Conservation (phyloP, 2,797 vertebrate genomes). For the Chelidonichthys spinosus region DNA sequence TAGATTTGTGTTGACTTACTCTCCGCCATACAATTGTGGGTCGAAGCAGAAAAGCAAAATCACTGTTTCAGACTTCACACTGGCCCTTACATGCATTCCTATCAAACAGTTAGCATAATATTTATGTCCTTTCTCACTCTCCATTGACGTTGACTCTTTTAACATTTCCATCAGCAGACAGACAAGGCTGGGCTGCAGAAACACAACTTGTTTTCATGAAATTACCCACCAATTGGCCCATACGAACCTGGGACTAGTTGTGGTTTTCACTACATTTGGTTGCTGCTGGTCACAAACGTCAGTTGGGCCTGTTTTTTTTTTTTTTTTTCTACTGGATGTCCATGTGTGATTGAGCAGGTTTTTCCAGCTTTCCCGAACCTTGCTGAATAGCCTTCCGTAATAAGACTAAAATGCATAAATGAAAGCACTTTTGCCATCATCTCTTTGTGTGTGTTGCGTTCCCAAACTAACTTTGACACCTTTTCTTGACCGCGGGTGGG, state of each 20-base stretch:
- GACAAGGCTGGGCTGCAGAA: slow-evolving; percentile 49
- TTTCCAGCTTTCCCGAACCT: slow-evolving; percentile 78
- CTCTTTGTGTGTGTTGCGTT: slow-evolving; percentile 56
- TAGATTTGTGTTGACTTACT: slow-evolving; percentile 28
- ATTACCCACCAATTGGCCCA: slow-evolving; percentile 56
- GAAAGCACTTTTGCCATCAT: slow-evolving; percentile 79
- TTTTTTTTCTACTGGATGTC: slow-evolving; percentile 65
- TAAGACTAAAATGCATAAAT: slow-evolving; percentile 77
- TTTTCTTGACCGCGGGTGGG: slow-evolving; percentile 62
- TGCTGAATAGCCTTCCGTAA: slow-evolving; percentile 66
- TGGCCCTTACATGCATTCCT: slow-evolving; percentile 39
- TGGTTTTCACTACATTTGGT: slow-evolving; percentile 76
- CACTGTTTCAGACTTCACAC: slow-evolving; percentile 34
- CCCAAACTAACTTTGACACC: slow-evolving; percentile 75
- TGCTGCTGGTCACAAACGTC: slow-evolving; percentile 73
- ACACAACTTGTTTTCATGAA: slow-evolving; percentile 62
- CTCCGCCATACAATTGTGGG: slow-evolving; percentile 36
- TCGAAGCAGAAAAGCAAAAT: slow-evolving; percentile 41
- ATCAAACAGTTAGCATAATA: slow-evolving; percentile 58
- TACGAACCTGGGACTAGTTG: slow-evolving; percentile 72
- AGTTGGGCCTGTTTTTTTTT: slow-evolving; percentile 30
- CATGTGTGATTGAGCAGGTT: slow-evolving; percentile 75
- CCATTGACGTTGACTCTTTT: slow-evolving; percentile 59
- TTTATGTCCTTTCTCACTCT: slow-evolving; percentile 49
- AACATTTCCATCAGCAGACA: slow-evolving; percentile 65